These are phyloP conservation scores for Artemia sinica DNA, from an alignment of 2,888 invertebrate species.

Conservation along the genomic window DNA sequence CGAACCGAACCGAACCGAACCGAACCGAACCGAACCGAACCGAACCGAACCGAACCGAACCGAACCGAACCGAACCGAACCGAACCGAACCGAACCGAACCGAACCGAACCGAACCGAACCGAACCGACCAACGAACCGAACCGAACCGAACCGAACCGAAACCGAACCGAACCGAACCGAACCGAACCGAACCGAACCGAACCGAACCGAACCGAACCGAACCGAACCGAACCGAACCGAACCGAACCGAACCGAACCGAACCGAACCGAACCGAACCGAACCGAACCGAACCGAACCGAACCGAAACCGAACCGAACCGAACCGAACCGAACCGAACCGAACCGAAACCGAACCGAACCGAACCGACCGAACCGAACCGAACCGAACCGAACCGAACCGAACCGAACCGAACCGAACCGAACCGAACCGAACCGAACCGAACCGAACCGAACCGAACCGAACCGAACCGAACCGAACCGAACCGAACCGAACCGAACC, in stretches of 20 bases:
- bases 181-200: constrained; percentile 9
- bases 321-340: no score
- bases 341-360: no score
- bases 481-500: constrained; percentile 5
- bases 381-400: constrained; percentile 12
- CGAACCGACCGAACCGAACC: constrained; percentile 11
- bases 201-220: constrained; percentile 9
- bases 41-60: constrained; percentile 9
- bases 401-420: constrained; percentile 9
- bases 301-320: no score
- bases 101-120: constrained; percentile 5
- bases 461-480: constrained; percentile 5
- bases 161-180: no score
- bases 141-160: no score
- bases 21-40: constrained; percentile 5
- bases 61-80: constrained; percentile 9
- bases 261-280: constrained; percentile 9
- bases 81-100: constrained; percentile 9
- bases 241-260: constrained; percentile 9
- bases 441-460: constrained; percentile 5
- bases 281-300: constrained; percentile 20
- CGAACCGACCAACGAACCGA: no score
- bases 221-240: constrained; percentile 5
- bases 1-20: constrained; percentile 12
- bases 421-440: constrained; percentile 5